These are phyloP conservation scores for Ornithoptera priamus DNA, from an alignment of 2,888 invertebrate species.

Conservation along the genomic window DNA sequence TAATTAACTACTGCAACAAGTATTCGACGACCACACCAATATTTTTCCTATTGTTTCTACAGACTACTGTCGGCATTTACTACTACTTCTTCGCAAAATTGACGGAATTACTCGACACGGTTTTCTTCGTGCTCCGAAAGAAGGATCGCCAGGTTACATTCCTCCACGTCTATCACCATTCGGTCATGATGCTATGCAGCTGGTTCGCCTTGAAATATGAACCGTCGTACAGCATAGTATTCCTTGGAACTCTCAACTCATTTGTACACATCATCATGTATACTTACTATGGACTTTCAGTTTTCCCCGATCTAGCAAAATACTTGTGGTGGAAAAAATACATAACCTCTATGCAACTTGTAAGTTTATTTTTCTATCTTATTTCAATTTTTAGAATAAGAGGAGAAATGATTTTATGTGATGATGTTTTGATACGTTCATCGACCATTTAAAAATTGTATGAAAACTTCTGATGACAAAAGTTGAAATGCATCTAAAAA, in stretches of 20 bases:
- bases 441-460: no score
- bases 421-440: no score
- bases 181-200: slow-evolving; percentile 83
- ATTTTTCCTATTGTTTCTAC: slow-evolving; percentile 29
- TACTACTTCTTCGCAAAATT: slow-evolving; percentile 86
- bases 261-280: slow-evolving; percentile 84
- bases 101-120: slow-evolving; percentile 85
- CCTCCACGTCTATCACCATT: slow-evolving; percentile 92
- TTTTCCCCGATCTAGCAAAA: slow-evolving; percentile 83
- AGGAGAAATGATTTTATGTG: no score
- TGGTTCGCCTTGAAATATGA: slow-evolving; percentile 84
- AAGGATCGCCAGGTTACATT: slow-evolving; percentile 86
- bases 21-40: no score
- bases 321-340: slow-evolving; percentile 92
- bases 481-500: no score
- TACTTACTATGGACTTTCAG: slow-evolving; percentile 85
- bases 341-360: slow-evolving; percentile 87
- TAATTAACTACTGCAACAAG: no score
- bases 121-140: slow-evolving; percentile 92
- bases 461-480: no score
- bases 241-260: slow-evolving; percentile 76
- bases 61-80: slow-evolving; percentile 59
- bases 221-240: slow-evolving; percentile 83
- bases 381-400: not conserved
- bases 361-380: slow-evolving; percentile 50